Evolutionary conservation across 35 echinoderm and acorn worm genomes (phyloP).

Genomic region (Lytechinus pictus): DNA sequence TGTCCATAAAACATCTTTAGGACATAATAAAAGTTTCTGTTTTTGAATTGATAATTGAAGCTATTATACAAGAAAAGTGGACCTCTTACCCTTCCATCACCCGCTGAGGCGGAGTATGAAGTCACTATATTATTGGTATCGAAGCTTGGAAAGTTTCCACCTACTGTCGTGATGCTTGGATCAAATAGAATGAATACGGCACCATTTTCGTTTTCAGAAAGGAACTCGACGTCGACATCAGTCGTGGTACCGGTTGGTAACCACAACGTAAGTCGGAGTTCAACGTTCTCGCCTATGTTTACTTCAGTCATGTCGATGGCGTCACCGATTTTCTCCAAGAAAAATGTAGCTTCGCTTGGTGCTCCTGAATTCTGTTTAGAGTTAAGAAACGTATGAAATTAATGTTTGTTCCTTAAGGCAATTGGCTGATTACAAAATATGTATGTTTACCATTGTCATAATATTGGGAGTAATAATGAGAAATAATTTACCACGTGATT

Average conservation of each 20-base stretch:
- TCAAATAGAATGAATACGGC: constrained; percentile 80
- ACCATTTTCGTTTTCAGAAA: constrained; percentile 73
- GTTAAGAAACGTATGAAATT: not conserved
- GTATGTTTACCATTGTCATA: not conserved
- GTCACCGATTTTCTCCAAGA: constrained; percentile 75
- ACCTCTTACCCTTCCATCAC: constrained; percentile 74
- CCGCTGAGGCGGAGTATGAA: constrained; percentile 52
- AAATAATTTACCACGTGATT: not conserved
- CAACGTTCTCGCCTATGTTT: constrained; percentile 63
- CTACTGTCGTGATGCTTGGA: constrained; percentile 67
- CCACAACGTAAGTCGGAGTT: constrained; percentile 82
- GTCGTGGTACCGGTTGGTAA: constrained; percentile 64
- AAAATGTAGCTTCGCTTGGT: constrained; percentile 67
- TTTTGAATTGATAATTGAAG: no score
- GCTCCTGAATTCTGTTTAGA: constrained; percentile 29
- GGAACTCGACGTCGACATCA: constrained; percentile 65
- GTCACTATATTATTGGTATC: not conserved
- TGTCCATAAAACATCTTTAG: no score
- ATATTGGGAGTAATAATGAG: not conserved
- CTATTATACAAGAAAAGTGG: no score
- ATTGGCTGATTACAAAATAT: not conserved
- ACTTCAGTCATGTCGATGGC: constrained; percentile 58
- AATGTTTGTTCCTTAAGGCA: not conserved
- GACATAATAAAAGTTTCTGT: no score
- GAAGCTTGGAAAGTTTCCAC: constrained; percentile 65